Evolutionary conservation across 2,888 invertebrate species (phyloP), one percentile per base, ranked within the genome.

Genomic region (Endotricha flammealis): DNA sequence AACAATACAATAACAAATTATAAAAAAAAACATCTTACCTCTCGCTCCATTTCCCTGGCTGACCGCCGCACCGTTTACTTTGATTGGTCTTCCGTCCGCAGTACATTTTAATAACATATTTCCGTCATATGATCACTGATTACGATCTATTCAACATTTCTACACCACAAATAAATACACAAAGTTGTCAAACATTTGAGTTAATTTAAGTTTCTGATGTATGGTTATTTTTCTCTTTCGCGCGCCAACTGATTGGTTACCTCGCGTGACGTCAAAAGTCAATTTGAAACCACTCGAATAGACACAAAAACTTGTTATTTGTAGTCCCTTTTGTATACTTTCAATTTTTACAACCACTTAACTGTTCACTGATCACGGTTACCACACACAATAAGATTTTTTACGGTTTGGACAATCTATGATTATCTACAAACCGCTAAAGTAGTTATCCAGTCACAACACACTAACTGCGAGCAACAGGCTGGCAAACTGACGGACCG

Each of bases 61-160:
- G 50, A 67, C 71, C 49, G 76, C 67, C 28, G 69, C 61, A 32
- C 83, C 85, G 62, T 77, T 86, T 64, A 81, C 83, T 81, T 85
- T 85, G 68, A 86, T 83, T 50, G 80, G 70, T 60, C 82, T 76
- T 55, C 86, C 86, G 64, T 86, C 86, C 45, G 85, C 81, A 52
- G 85, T 83, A 56, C 85, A 86, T 85, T 86, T 86, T 59, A 86
- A 71, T 59, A 86, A 67, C 86, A 86, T 86, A 73, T 63, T 81
- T 78, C 57, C 51, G 62, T 57, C 57, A 60, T 57, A 57, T 48
- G 57, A 64, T 71, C 76, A 76, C 68, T 58, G 69, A 63, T 56
- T 60, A 43, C 40, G 58, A 69, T 70, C 70, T 70, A 72, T 75
- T 59, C 54, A 71, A 65, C 64, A 68, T 56, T 50, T 63, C 44